Percentiles rank a stretch among this genome's conserved stretches.
phyloP scores from a whole-genome alignment of 2,797 vertebrate genomes.

The Sebastiscus tertius region DNA sequence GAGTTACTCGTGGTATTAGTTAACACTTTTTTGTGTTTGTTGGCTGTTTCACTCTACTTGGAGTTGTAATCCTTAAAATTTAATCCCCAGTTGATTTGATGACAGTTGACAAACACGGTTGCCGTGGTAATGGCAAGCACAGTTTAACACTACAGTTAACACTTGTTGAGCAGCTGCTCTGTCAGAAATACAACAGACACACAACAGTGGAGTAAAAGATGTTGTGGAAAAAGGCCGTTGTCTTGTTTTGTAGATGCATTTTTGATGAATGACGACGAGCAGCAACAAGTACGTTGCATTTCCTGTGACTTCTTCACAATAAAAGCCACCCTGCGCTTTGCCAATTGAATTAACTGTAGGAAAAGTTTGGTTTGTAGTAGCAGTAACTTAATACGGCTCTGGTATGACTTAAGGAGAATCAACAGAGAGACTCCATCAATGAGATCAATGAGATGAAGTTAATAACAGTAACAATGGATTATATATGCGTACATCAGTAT shows the following conservation, averaged over 20 bases:
- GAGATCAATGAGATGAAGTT: neutral
- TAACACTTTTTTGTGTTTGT: neutral
- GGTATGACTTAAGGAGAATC: rapidly evolving
- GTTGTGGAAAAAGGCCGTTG: neutral
- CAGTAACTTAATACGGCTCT: neutral
- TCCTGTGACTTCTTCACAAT: neutral
- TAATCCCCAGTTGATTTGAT: neutral
- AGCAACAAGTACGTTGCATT: neutral
- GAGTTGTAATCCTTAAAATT: neutral
- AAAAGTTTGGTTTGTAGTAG: neutral
- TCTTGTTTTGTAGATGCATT: neutral
- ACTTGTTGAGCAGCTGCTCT: neutral
- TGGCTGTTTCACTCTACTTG: neutral
- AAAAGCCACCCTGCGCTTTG: neutral
- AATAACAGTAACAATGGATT: neutral
- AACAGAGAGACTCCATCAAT: neutral
- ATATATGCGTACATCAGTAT: no score
- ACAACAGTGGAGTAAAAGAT: no score
- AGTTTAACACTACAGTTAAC: neutral
- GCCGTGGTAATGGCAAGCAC: neutral
- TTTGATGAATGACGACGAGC: neutral
- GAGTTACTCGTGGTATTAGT: neutral
- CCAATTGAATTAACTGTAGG: neutral
- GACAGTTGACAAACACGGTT: neutral
- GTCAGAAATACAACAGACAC: neutral